These are phyloP conservation scores for Drosophila bunnanda DNA, from an alignment of 2,888 invertebrate genomes.

Conservation along the genomic window DNA sequence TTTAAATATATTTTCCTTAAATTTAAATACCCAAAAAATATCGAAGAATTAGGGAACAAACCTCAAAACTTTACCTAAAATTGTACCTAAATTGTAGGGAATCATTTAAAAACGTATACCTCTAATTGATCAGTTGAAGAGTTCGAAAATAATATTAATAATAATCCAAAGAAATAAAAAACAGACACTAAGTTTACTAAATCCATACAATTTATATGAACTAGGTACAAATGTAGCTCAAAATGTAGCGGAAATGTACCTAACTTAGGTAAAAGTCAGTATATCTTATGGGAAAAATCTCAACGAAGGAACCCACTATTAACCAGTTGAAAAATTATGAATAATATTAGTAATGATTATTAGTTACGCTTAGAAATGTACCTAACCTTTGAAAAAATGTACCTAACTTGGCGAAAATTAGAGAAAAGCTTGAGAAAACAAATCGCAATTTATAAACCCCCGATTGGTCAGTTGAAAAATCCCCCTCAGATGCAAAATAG, in stretches of 20 bases:
- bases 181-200: too few species aligned
- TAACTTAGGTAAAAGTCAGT: neutral
- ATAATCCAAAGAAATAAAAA: neutral
- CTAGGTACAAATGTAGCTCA: neutral
- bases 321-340: neutral
- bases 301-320: neutral
- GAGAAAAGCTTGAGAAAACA: too few species aligned
- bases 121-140: too few species aligned
- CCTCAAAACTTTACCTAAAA: neutral
- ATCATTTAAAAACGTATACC: too few species aligned
- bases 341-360: neutral
- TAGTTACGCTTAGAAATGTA: too few species aligned
- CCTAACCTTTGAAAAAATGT: too few species aligned
- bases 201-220: neutral
- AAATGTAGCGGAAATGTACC: neutral
- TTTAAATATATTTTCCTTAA: neutral
- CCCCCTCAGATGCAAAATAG: slow-evolving; percentile 3
- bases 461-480: slow-evolving; percentile 2
- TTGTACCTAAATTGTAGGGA: too few species aligned
- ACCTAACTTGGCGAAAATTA: neutral
- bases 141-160: neutral
- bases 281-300: neutral
- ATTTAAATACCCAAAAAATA: too few species aligned
- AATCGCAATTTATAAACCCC: neutral
- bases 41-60: too few species aligned